Conservation (phyloP, 2,888 invertebrate species). For the Latrodectus hesperus region DNA sequence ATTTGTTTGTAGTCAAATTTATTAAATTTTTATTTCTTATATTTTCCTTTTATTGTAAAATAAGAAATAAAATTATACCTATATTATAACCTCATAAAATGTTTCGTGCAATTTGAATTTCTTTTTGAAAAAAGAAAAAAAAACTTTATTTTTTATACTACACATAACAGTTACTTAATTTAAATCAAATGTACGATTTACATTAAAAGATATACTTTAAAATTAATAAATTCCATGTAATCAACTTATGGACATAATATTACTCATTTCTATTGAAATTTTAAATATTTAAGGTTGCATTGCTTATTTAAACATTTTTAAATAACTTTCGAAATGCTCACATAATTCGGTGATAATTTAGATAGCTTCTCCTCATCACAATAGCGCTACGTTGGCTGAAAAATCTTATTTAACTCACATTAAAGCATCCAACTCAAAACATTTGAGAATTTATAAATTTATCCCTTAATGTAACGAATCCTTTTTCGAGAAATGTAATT, state of each 20-base stretch:
- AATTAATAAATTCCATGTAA: too few relatives aligned
- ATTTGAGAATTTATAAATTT: slow-evolving; percentile 13
- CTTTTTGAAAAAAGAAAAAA: too few relatives aligned
- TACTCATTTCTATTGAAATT: background rate
- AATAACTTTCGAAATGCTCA: background rate
- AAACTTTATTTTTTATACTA: too few relatives aligned
- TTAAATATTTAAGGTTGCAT: background rate
- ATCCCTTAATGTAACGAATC: slow-evolving; percentile 24
- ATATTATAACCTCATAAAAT: too few relatives aligned
- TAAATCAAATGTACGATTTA: background rate
- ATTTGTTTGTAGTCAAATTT: too few relatives aligned
- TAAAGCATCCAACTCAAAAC: slow-evolving; percentile 8
- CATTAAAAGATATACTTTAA: background rate
- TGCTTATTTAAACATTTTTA: background rate
- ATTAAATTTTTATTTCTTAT: too few relatives aligned
- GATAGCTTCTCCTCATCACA: background rate
- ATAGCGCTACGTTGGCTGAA: slow-evolving; percentile 1
- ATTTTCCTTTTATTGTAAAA: too few relatives aligned
- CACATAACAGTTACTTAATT: background rate
- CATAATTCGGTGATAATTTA: background rate
- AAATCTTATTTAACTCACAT: slow-evolving; percentile 14
- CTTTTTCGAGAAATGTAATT: slow-evolving; percentile 35
- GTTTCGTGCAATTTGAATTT: too few relatives aligned
- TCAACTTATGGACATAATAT: background rate
- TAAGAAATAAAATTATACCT: too few relatives aligned